Evolutionary conservation across 2,797 vertebrate species (phyloP), one percentile per base, ranked within the genome.

Genomic region (Spinibarbus caldwelli): DNA sequence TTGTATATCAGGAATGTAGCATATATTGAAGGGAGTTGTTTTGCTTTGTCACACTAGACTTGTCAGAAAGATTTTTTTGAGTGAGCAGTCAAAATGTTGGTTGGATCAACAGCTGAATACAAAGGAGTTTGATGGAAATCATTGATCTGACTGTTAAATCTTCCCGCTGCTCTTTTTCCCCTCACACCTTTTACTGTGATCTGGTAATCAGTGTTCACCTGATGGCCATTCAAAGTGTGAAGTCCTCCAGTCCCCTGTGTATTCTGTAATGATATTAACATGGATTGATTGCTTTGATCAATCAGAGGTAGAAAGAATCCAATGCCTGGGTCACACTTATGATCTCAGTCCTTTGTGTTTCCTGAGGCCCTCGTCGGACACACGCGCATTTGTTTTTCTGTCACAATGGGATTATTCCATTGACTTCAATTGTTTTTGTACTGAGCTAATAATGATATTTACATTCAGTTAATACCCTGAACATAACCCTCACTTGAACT

Each of bases 191-290:
- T 82, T 29, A 76, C 17, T 47, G 49, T 62, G 78, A 45, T 77
- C 59, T 66, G 15, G 38, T 8, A 38, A 77, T 80, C 34, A 79
- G 68, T 54, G 36, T 77, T 83, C 34, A 70, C 34, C 52, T 1
- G 5, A 19, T 14, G 7, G 36, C 23, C 29, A 34, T 49, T 47
- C 11, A 17, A 73, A 31, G 19, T 38, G 41, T 41, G 78, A 76
- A 43, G 71, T 67, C 78, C 9, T 29, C 14, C 52, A 41, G 66
- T 80, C 71, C 29, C 31, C 29, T 45, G 80, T 81, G 78, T 84
- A 67, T 86, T 87, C 47, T 23, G 76, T 76, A 85, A 72, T 68
- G n/a, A 72, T 86, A 85, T 84, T 86, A 86, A 78, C n/a, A 73
- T 71, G n/a, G 64, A 78, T 84, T 78, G 79, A 66, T 83, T 82